These are phyloP conservation scores for Acanthurus leucopareius DNA, from an alignment of 2,797 vertebrate species.

Conservation along the genomic window DNA sequence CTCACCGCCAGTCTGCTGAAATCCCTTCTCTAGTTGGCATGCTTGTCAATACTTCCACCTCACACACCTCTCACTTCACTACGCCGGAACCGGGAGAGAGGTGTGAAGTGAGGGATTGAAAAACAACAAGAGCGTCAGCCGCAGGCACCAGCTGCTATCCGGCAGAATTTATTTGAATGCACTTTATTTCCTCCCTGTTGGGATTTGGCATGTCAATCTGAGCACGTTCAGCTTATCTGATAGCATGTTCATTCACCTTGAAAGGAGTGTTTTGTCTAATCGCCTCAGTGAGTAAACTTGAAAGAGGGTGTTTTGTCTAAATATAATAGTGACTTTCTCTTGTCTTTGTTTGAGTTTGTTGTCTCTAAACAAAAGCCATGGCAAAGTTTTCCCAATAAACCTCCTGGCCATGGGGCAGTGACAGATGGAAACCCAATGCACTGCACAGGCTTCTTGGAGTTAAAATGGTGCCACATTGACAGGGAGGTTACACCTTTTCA, in stretches of 20 bases:
- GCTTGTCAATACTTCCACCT: conserved; percentile 75
- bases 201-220: conserved; percentile 63
- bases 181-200: conserved; percentile 64
- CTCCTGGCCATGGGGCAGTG: conserved; percentile 19
- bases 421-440: conserved; percentile 51
- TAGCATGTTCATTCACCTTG: conserved; percentile 69
- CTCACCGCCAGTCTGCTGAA: conserved; percentile 65
- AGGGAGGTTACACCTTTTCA: conserved; percentile 59
- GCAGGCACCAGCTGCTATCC: conserved; percentile 76
- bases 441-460: neutral
- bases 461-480: conserved; percentile 40
- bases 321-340: conserved; percentile 30
- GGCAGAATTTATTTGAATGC: conserved; percentile 75
- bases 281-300: conserved; percentile 50
- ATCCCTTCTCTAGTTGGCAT: conserved; percentile 68
- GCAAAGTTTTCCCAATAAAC: conserved; percentile 30
- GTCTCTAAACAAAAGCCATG: conserved; percentile 24
- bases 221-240: conserved; percentile 60
- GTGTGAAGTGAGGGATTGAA: conserved; percentile 63
- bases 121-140: conserved; percentile 73
- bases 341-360: conserved; percentile 47
- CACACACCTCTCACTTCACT: conserved; percentile 62
- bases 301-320: conserved; percentile 30
- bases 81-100: conserved; percentile 44
- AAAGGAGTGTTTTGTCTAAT: conserved; percentile 66